Percentiles rank a stretch among this genome's conserved stretches.
Evolutionary conservation across 1,140 invertebrate genomes (phyloP).

Genomic region (Drosophila simulans): DNA sequence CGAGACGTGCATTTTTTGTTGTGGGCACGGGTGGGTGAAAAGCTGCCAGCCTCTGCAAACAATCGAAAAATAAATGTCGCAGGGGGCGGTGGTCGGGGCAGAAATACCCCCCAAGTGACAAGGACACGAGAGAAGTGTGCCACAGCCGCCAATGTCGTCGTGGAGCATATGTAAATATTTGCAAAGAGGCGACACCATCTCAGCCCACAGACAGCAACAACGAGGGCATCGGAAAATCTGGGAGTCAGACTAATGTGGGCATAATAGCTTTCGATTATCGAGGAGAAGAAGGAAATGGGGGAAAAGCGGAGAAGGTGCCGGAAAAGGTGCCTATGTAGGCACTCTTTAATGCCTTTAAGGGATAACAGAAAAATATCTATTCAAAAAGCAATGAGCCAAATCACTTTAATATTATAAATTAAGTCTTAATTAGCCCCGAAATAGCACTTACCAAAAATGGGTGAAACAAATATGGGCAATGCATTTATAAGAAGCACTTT

Average conservation of each 20-base stretch:
- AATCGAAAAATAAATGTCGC: conserved; percentile 73
- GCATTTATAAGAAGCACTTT: neutral
- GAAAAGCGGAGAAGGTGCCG: neutral
- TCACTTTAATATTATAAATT: neutral
- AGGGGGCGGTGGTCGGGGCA: neutral
- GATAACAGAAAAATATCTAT: neutral
- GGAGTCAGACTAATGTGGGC: conserved; percentile 69
- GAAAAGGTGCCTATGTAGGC: conserved; percentile 5
- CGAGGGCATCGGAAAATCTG: conserved; percentile 38
- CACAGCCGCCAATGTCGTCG: conserved; percentile 39
- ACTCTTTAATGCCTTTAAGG: conserved; percentile 11
- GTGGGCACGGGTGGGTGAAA: neutral
- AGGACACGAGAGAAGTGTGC: conserved; percentile 72
- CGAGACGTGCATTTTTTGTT: conserved; percentile 29
- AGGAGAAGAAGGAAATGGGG: neutral
- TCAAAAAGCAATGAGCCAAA: neutral
- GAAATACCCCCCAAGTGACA: conserved; percentile 25
- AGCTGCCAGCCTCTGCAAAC: conserved; percentile 58
- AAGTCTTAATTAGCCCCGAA: neutral
- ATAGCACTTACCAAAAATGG: too few relatives aligned
- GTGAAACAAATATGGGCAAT: too few relatives aligned
- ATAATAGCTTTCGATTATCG: conserved; percentile 83
- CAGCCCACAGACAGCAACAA: conserved; percentile 34
- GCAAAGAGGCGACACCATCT: conserved; percentile 59
- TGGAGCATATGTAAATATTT: conserved; percentile 79